These are phyloP conservation scores for Buceros bicornis DNA, from an alignment of 2,797 vertebrate species.

Conservation along the genomic window DNA sequence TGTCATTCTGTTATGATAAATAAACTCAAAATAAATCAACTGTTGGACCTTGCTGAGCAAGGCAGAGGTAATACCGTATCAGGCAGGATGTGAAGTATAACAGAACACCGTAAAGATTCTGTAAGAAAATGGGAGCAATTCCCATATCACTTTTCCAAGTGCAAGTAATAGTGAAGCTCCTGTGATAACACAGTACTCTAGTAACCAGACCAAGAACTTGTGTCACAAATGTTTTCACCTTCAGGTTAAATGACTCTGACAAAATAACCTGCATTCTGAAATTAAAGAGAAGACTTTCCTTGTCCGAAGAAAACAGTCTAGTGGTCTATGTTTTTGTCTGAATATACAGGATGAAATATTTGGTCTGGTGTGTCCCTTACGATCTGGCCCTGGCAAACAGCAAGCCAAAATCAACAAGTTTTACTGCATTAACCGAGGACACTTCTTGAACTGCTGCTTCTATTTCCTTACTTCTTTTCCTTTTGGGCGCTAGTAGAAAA, in stretches of 20 bases:
- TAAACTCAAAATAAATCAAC: neutral
- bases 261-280: neutral
- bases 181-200: neutral
- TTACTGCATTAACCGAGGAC: neutral
- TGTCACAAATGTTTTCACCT: neutral
- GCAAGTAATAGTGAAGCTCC: neutral
- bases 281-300: neutral
- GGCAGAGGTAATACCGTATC: neutral
- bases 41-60: neutral
- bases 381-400: neutral
- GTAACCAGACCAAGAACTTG: neutral
- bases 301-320: neutral
- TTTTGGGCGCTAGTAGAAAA: neutral
- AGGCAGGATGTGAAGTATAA: neutral
- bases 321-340: neutral
- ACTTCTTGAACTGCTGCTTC: neutral
- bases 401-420: neutral
- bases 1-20: neutral
- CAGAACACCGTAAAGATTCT: neutral
- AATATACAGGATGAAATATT: neutral
- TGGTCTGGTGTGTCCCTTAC: neutral
- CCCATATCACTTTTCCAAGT: no score
- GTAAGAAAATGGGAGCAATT: neutral
- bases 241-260: neutral
- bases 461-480: neutral